Base-by-base conservation (phyloP, 2,113 vertebrate genomes). In the Litocranius walleri region DNA sequence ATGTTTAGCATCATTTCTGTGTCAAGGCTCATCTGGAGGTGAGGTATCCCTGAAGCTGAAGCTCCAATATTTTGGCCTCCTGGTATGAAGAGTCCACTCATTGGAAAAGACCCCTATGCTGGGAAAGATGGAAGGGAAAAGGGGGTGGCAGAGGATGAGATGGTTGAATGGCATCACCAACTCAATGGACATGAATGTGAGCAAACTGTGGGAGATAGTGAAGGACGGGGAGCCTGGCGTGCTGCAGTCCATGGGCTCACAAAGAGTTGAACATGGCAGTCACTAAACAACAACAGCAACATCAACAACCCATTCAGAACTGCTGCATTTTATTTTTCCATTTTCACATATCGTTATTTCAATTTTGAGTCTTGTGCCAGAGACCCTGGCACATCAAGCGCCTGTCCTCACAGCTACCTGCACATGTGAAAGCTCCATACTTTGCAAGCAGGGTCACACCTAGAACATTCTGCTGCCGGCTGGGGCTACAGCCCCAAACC, bases 401-500 rank as follows among this genome's bases (percentile, higher is more conserved):
- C 14, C 30, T 33, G 3, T 7, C 50, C 50, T 84, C 50, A 43
- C 0, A 6, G 48, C 45, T n/a, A 23, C 19, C 27, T 90, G 23
- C 33, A 62, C 30, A 15, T 1, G 0, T 21, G 27, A 40, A 2
- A 57, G 30, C 9, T 30, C 27, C 12, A 10, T 1, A 16, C 1
- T 0, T 13, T n/a, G 30, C 27, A 12, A 40, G 40, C 1, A 59
- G 62, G 17, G 16, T 7, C 52, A 56, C 23, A 43, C 19, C 5
- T 0, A 30, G 50, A 6, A 40, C 3, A 45, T 50, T 48, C 19
- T 36, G 59, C 50, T 48, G 48, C 36, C 1, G 6, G 16, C 57
- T 40, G 74, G 50, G 13, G 59, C 33, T 25, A 54, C 6, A 12
- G 48, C 48, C 48, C 33, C 36, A 48, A 67, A 33, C 19, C n/a